Percentiles rank a stretch among this genome's conserved stretches.
Conservation (phyloP, 2,797 vertebrate species). For the Sebastes elongatus region DNA sequence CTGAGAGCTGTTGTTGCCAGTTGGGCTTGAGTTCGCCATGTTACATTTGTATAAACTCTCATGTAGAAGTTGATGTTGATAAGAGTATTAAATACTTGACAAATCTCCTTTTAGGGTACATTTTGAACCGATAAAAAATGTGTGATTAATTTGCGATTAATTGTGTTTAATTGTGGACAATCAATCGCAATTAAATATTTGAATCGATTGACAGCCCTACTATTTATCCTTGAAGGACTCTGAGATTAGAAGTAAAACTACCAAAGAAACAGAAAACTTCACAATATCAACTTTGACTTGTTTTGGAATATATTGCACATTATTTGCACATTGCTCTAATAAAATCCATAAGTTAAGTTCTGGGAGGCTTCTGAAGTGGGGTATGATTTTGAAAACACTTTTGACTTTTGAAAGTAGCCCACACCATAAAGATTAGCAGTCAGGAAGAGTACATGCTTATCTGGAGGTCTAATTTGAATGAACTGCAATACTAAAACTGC, state of each 20-base stretch:
- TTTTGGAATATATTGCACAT: neutral
- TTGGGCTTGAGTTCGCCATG: too few species aligned
- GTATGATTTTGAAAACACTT: neutral
- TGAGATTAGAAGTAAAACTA: neutral
- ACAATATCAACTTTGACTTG: neutral
- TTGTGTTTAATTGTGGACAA: too few species aligned
- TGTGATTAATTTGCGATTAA: too few species aligned
- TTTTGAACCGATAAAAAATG: too few species aligned
- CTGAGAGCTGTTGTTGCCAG: too few species aligned
- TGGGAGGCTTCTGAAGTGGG: neutral
- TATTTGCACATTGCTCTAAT: constrained; percentile 8
- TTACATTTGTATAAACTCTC: too few species aligned
- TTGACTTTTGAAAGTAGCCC: neutral
- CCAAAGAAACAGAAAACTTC: neutral
- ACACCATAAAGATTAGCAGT: constrained; percentile 6
- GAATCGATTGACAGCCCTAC: too few species aligned
- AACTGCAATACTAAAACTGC: constrained; percentile 25
- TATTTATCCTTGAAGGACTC: neutral
- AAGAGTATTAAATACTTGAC: too few species aligned
- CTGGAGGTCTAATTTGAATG: constrained; percentile 14
- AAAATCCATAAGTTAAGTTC: neutral
- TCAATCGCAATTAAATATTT: too few species aligned
- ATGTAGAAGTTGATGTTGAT: too few species aligned
- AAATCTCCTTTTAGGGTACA: too few species aligned
- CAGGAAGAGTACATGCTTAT: constrained; percentile 6